Base-by-base conservation (phyloP, 2,113 vertebrate species). In the pig (Sus scrofa) region DNA sequence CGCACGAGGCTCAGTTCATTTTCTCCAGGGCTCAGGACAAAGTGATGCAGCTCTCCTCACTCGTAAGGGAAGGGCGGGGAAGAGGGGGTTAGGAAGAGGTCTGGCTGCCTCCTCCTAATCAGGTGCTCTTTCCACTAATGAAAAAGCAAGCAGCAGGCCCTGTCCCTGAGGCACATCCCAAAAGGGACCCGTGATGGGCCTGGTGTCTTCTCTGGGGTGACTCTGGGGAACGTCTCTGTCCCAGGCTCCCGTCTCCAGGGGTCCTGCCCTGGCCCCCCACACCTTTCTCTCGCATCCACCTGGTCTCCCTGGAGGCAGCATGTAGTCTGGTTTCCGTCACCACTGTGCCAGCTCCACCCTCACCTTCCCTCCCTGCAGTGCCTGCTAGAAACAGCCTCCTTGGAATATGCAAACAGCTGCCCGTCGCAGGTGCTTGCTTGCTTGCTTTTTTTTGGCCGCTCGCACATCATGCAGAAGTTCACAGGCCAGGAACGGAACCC, bases 41-140 rank as follows among this genome's bases (percentile, higher is more conserved):
- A 26, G 22, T 15, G 26, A n/a, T 54, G 1, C 14, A n/a, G 18
- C 7, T 34, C n/a, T 95, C 27, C 34, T 79, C 15, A 14, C 67
- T 71, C 30, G 3, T n/a, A 20, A 79, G 44, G 83, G 30, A 12
- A 88, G 8, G 6, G 7, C 58, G 7, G 19, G 30, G 50, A 62
- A 70, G 44, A 81, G 3, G 0, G 4, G 24, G 19, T 39, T 39
- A 26, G 20, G 78, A 54, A 94, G 54, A 27, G 7, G 4, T 60
- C 27, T 92, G 19, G 5, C 19, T 97, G 50, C 71, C 84, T 79
- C 9, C 27, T 88, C 65, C 79, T 84, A 84, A 75, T 26, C 10
- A 14, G 34, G 26, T 85, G 19, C 24, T 50, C 86, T 95, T 74
- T 44, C 89, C 87, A 84, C 74, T n/a, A 75, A 84, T 92, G 95